Evolutionary conservation across 2,888 invertebrate species (phyloP), one percentile per base, ranked within the genome.

Genomic region (Bhutanitis thaidina): DNA sequence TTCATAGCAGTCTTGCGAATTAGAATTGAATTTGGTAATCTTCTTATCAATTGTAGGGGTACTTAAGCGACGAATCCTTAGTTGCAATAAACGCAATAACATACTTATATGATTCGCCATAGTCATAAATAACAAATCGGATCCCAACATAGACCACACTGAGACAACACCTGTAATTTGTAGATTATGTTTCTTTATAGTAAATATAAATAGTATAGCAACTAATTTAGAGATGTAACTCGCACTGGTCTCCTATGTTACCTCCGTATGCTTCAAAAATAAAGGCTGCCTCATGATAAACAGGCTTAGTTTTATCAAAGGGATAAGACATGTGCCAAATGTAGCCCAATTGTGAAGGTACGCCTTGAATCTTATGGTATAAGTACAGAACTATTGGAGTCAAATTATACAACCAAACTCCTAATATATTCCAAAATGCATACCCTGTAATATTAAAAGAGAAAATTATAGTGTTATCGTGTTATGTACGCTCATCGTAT

Each of bases 81-180:
- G 60, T 63, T 83, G 82, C 41, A 85, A 58, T 1, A 81, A 54
- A 7, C 75, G 71, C 9, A 85, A 52, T 9, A 84, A 62, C 82
- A 85, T 78, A 55, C 80, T 77, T 41, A 85, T 83, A 52, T 85
- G 80, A 49, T 77, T 83, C 0, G 85, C 74, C 81, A 85, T 81
- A 1, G 79, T 77, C 67, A 78, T 80, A 56, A 85, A 83, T 14
- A 84, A 58, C 14, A 84, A 61, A 53, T 85, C 84, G 0, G 83
- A 77, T 10, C 79, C 74, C 3, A 85, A 61, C 82, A 81, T 84
- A 29, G 71, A 67, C 60, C 72, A 77, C 0, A 83, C 83, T 30
- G 79, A 75, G n/a, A 73, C 62, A 7, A 69, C 45, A 5, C 82
- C 82, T 80, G 48, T n/a, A n/a, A n/a, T n/a, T n/a, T n/a, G n/a